These are phyloP conservation scores for Casuarius casuarius DNA, from an alignment of 2,113 vertebrate species.

Conservation along the genomic window DNA sequence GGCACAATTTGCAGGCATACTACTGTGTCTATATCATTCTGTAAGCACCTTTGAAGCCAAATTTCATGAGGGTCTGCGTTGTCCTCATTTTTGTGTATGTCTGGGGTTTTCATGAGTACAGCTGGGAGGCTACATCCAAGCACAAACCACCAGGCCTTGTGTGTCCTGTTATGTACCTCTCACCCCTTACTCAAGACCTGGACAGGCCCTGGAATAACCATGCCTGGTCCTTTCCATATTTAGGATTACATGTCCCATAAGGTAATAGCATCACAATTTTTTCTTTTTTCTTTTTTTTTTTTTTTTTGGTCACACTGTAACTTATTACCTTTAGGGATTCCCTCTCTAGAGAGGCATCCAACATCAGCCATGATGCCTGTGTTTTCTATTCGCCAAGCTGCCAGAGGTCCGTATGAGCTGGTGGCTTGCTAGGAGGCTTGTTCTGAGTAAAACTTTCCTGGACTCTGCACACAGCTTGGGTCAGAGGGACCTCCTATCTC, in stretches of 20 bases:
- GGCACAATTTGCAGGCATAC: not conserved
- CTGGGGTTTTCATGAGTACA: not conserved
- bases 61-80: not conserved
- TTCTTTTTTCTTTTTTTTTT: too few species aligned
- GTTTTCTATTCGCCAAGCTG: not conserved
- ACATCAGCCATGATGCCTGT: not conserved
- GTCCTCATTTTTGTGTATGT: not conserved
- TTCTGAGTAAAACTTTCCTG: not conserved
- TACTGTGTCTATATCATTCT: not conserved
- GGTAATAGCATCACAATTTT: not conserved
- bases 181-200: not conserved
- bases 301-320: accelerated
- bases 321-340: not conserved
- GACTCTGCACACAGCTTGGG: not conserved
- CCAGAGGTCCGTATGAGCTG: not conserved
- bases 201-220: not conserved
- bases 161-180: not conserved
- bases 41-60: not conserved
- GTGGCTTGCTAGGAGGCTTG: not conserved
- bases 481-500: not conserved
- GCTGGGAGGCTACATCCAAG: not conserved
- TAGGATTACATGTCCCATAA: not conserved
- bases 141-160: not conserved
- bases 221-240: not conserved
- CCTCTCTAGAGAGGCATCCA: not conserved